Conservation (phyloP, 2,888 invertebrate genomes). For the Aphodius granarius region DNA sequence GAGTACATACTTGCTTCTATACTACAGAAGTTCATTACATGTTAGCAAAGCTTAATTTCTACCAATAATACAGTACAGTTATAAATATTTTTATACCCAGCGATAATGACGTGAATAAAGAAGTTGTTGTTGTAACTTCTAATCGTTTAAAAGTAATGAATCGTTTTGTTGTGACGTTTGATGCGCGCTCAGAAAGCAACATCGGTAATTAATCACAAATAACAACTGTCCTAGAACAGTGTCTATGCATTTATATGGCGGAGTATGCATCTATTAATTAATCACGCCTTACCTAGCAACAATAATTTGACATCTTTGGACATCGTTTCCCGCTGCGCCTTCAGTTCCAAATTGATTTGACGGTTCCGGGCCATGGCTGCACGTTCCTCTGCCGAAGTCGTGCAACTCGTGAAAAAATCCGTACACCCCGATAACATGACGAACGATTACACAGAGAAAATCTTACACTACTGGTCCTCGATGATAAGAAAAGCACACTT, state of each 20-base stretch:
- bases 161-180: neutral
- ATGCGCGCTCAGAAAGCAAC: neutral
- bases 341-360: conserved; percentile 96
- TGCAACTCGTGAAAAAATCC: conserved; percentile 82
- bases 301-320: conserved; percentile 99
- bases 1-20: no score
- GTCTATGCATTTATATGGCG: neutral
- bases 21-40: neutral
- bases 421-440: conserved; percentile 44
- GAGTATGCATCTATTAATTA: neutral
- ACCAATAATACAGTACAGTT: no score
- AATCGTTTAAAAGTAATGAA: neutral
- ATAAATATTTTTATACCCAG: no score
- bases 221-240: neutral
- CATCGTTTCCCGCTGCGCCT: conserved; percentile 97
- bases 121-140: neutral
- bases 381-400: conserved; percentile 99
- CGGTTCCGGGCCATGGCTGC: conserved; percentile 97
- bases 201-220: neutral
- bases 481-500: neutral
- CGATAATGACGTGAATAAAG: no score
- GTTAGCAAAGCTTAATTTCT: neutral
- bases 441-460: neutral
- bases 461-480: no score
- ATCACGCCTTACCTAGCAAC: conserved; percentile 76